Conservation (phyloP, 2,888 invertebrate genomes). For the Ochlodes sylvanus region DNA sequence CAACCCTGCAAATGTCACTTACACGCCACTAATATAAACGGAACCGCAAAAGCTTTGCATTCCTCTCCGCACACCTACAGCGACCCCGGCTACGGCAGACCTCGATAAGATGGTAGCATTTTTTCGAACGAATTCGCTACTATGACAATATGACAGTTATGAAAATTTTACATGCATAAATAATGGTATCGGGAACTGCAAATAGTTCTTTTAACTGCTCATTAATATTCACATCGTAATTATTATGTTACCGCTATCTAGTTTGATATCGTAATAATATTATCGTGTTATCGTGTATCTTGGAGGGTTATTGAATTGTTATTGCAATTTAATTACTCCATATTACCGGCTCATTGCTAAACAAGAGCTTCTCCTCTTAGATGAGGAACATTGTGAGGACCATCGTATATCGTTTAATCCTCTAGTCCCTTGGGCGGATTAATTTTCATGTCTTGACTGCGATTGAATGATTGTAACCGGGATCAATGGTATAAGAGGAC, state of each 20-base stretch:
- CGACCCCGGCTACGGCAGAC: neutral
- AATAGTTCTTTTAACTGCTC: constrained; percentile 18
- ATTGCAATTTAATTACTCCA: constrained; percentile 10
- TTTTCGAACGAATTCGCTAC: constrained; percentile 20
- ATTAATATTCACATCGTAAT: constrained; percentile 34
- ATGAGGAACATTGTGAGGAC: no score
- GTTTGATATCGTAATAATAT: constrained; percentile 21
- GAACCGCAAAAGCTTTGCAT: constrained; percentile 38
- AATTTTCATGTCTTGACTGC: no score
- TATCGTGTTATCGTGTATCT: constrained; percentile 23
- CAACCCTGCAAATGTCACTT: constrained; percentile 66
- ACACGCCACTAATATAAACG: constrained; percentile 43
- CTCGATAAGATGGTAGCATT: constrained; percentile 18
- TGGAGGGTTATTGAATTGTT: constrained; percentile 24
- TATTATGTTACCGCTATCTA: constrained; percentile 32
- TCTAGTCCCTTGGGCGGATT: no score
- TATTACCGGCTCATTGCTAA: neutral
- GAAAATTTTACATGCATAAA: constrained; percentile 47
- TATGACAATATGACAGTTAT: constrained; percentile 52
- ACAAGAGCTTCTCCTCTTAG: neutral
- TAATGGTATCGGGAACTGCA: constrained; percentile 24
- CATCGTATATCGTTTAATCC: no score
- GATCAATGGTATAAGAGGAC: no score
- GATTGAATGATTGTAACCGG: no score
- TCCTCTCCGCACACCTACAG: neutral